Conservation (phyloP, 1,140 invertebrate genomes). For the Dinothrombium tinctorium region DNA sequence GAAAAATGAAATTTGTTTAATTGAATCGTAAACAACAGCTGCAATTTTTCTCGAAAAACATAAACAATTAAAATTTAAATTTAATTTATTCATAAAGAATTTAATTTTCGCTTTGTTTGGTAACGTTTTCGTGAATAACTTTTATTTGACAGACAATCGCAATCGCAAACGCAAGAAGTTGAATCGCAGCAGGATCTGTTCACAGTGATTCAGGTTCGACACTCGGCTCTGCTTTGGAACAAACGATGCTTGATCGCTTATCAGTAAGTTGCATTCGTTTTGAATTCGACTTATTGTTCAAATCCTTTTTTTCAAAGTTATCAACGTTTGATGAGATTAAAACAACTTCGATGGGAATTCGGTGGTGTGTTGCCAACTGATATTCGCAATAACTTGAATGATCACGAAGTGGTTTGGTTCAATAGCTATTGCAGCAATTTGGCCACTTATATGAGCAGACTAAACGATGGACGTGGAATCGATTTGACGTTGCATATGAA, state of each 20-base stretch:
- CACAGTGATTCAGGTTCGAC: conserved; percentile 42
- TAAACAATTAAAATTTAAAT: too few relatives aligned
- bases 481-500: conserved; percentile 68
- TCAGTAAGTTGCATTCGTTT: conserved; percentile 27
- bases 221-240: conserved; percentile 60
- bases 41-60: too few relatives aligned
- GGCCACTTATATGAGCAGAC: conserved; percentile 62
- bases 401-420: conserved; percentile 63
- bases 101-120: too few relatives aligned
- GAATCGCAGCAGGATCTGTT: conserved; percentile 20
- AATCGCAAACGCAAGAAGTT: too few relatives aligned
- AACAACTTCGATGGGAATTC: conserved; percentile 71
- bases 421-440: conserved; percentile 60
- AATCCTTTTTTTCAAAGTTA: conserved; percentile 23
- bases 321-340: conserved; percentile 49
- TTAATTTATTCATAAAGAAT: too few relatives aligned
- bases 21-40: too few relatives aligned
- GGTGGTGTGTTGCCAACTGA: conserved; percentile 66
- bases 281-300: neutral
- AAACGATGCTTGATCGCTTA: conserved; percentile 72
- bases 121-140: too few relatives aligned
- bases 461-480: conserved; percentile 48
- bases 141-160: too few relatives aligned
- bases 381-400: conserved; percentile 49
- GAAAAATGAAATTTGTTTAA: too few relatives aligned